A percentile compares a stretch with the other conserved stretches of the same genome.
Conservation (phyloP, 1,140 invertebrate species). For the Hermetia illucens region DNA sequence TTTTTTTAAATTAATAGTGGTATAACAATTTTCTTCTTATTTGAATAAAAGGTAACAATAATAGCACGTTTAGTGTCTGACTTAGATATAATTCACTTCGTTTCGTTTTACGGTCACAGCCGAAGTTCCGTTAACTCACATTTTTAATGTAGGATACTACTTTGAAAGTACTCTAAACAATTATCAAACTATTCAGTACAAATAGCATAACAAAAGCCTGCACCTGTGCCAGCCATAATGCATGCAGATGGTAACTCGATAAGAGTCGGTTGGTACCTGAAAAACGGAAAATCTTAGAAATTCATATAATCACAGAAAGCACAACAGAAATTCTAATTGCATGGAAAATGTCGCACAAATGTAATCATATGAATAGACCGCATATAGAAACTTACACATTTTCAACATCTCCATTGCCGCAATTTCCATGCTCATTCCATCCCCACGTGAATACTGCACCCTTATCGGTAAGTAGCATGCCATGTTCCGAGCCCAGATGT, state of each 20-base stretch:
- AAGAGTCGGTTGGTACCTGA: constrained; percentile 15
- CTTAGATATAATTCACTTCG: no score
- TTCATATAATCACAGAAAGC: constrained; percentile 4
- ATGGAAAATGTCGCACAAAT: not conserved
- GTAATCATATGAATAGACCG: not conserved
- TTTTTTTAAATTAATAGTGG: no score
- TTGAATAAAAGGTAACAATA: no score
- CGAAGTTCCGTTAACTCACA: no score
- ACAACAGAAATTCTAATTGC: not conserved
- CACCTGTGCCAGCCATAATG: constrained; percentile 21
- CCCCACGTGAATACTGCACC: constrained; percentile 63
- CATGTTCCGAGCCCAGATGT: constrained; percentile 65
- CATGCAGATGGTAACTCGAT: constrained; percentile 14
- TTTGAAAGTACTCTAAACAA: no score
- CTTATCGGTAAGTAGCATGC: constrained; percentile 42
- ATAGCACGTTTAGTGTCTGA: no score
- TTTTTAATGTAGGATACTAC: no score
- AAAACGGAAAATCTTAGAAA: no score
- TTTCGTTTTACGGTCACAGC: no score
- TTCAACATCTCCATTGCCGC: constrained; percentile 51
- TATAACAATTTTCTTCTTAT: no score
- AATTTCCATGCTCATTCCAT: constrained; percentile 85
- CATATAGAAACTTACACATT: constrained; percentile 33
- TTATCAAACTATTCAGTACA: no score
- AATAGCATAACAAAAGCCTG: constrained; percentile 25